These are phyloP conservation scores for Benthosema pterotum DNA, from an alignment of 2,797 vertebrate genomes.

Conservation along the genomic window DNA sequence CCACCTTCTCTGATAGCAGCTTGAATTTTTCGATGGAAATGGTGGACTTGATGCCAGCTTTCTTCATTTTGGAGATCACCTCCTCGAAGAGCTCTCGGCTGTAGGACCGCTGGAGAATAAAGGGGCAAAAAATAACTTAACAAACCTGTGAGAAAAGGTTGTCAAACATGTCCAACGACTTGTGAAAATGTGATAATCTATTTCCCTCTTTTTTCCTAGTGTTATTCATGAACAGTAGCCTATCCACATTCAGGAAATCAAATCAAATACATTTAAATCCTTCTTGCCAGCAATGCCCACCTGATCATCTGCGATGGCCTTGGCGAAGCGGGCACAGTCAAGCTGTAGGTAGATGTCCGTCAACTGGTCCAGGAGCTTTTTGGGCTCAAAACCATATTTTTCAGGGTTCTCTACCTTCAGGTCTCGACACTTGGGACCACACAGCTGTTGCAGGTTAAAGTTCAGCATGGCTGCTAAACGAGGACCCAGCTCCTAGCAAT, in stretches of 20 bases:
- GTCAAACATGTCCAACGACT: no score
- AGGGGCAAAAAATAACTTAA: not conserved
- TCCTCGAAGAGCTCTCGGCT: slow-evolving; percentile 98
- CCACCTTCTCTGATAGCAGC: slow-evolving; percentile 95
- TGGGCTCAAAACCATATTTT: slow-evolving; percentile 99
- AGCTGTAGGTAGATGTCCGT: slow-evolving; percentile 98
- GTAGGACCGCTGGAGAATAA: slow-evolving; percentile 88
- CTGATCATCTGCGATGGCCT: slow-evolving; percentile 98
- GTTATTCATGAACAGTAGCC: not conserved
- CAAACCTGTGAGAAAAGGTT: no score
- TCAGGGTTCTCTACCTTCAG: slow-evolving; percentile 99
- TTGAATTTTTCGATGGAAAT: slow-evolving; percentile 99
- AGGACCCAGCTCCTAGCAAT: slow-evolving; percentile 90
- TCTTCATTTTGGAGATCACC: slow-evolving; percentile 98
- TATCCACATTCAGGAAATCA: no score
- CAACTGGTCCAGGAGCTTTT: slow-evolving; percentile 98
- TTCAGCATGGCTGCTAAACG: slow-evolving; percentile 98
- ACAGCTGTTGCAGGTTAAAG: slow-evolving; percentile 98
- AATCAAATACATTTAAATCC: no score
- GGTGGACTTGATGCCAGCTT: slow-evolving; percentile 97
- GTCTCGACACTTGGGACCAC: slow-evolving; percentile 97
- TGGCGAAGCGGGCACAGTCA: slow-evolving; percentile 95
- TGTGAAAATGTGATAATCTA: no score
- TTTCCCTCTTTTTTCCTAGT: not conserved
- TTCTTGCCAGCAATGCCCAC: slow-evolving; percentile 65